Conservation (phyloP, 2,888 invertebrate genomes). For the Tetranychus piercei region DNA sequence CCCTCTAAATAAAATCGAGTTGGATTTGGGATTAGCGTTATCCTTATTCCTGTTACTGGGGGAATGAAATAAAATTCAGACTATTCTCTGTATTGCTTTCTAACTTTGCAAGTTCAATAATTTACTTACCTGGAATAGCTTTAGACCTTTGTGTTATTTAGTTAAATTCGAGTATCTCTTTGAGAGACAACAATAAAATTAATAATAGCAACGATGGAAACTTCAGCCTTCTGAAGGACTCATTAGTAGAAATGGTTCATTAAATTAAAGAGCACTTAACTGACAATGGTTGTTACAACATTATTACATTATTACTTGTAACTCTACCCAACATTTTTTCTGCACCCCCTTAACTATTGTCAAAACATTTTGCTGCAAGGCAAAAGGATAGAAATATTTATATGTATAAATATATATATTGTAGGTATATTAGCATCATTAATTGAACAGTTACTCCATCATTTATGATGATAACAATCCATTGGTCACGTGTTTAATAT, state of each 20-base stretch:
- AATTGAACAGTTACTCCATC: not conserved
- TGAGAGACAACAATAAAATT: too few species aligned
- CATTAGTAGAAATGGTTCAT: not conserved
- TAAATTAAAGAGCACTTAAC: constrained; percentile 1
- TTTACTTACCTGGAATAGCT: too few species aligned
- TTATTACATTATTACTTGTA: not conserved
- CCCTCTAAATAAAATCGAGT: too few species aligned
- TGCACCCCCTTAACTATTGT: not conserved
- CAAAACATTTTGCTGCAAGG: not conserved
- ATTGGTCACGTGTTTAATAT: not conserved
- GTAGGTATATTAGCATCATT: not conserved
- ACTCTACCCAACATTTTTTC: not conserved
- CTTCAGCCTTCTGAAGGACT: not conserved
- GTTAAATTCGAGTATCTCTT: too few species aligned
- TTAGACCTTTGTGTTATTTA: too few species aligned
- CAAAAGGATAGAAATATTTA: not conserved
- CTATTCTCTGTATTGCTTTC: too few species aligned
- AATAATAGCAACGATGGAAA: too few species aligned
- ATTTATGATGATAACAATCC: not conserved
- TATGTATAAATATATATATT: not conserved
- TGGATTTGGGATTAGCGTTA: too few species aligned
- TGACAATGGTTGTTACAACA: not conserved
- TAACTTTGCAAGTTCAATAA: too few species aligned
- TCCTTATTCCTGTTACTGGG: too few species aligned
- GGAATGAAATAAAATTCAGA: too few species aligned